Conservation (phyloP, 2,888 invertebrate species). For the Caenorhabditis wallacei region DNA sequence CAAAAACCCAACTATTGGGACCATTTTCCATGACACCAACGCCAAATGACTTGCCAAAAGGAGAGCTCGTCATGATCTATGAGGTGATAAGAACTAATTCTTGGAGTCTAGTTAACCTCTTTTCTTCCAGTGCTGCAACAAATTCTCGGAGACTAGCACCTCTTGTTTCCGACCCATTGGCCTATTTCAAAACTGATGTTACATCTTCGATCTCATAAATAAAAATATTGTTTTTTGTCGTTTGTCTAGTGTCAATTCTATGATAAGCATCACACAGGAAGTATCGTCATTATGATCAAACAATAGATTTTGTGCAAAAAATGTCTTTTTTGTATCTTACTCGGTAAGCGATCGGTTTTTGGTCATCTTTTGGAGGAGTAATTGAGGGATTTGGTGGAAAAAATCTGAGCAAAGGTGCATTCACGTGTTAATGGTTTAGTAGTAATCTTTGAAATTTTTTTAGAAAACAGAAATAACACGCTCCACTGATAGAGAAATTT, state of each 20-base stretch:
- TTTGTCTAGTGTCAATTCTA: background rate
- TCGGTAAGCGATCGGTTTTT: no score
- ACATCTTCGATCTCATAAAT: conserved; percentile 2
- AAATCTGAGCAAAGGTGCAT: no score
- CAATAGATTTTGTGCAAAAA: no score
- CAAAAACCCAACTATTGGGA: conserved; percentile 25
- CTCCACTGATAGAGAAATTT: no score
- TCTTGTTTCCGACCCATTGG: conserved; percentile 47
- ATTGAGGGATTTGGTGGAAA: no score
- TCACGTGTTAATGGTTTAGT: no score
- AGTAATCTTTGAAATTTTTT: no score
- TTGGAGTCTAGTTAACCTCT: background rate
- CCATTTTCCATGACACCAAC: conserved; percentile 45
- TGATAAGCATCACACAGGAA: background rate
- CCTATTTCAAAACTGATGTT: conserved; percentile 40
- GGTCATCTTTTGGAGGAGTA: no score
- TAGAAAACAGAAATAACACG: no score
- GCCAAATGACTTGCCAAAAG: conserved; percentile 38
- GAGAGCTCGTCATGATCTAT: conserved; percentile 50
- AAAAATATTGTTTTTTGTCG: background rate
- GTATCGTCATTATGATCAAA: background rate
- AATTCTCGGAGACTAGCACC: conserved; percentile 37
- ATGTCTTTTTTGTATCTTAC: no score
- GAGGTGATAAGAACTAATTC: conserved; percentile 30
- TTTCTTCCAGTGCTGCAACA: conserved; percentile 45